Conservation (phyloP, 1,140 invertebrate genomes). For the Drosophila chauvacae region DNA sequence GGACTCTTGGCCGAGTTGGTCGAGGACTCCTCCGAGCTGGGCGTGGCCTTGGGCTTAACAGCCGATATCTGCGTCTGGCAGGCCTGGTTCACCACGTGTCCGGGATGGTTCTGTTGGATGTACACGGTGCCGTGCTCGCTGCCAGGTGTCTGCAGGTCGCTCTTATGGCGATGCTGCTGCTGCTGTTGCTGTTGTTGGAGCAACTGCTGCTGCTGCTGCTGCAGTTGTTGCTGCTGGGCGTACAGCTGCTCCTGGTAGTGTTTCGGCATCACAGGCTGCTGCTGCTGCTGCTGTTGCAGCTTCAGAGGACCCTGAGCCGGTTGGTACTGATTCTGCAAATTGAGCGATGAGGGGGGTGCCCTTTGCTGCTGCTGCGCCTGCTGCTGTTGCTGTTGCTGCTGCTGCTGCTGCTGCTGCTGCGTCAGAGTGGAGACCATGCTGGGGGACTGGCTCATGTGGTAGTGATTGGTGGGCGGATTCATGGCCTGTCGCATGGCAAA, state of each 20-base stretch:
- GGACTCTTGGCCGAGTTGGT: slow-evolving; percentile 75
- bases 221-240: slow-evolving; percentile 57
- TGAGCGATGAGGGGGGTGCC: slow-evolving; percentile 77
- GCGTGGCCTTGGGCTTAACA: slow-evolving; percentile 74
- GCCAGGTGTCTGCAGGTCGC: slow-evolving; percentile 70
- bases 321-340: slow-evolving; percentile 77
- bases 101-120: slow-evolving; percentile 84
- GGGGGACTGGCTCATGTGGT: slow-evolving; percentile 79
- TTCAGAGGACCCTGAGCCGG: slow-evolving; percentile 75
- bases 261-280: slow-evolving; percentile 55
- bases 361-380: slow-evolving; percentile 58
- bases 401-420: slow-evolving; percentile 69
- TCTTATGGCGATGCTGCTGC: slow-evolving; percentile 76
- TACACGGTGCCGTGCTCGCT: slow-evolving; percentile 82
- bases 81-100: slow-evolving; percentile 83
- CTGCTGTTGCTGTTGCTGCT: slow-evolving; percentile 32
- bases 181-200: slow-evolving; percentile 66
- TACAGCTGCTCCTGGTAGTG: slow-evolving; percentile 79
- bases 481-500: slow-evolving; percentile 86
- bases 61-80: slow-evolving; percentile 83
- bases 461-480: slow-evolving; percentile 83
- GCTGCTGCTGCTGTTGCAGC: slow-evolving; percentile 57
- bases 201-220: slow-evolving; percentile 65
- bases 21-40: slow-evolving; percentile 78
- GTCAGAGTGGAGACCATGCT: slow-evolving; percentile 71